These are phyloP conservation scores for Brachymystax lenok DNA, from an alignment of 2,797 vertebrate genomes.

Conservation along the genomic window DNA sequence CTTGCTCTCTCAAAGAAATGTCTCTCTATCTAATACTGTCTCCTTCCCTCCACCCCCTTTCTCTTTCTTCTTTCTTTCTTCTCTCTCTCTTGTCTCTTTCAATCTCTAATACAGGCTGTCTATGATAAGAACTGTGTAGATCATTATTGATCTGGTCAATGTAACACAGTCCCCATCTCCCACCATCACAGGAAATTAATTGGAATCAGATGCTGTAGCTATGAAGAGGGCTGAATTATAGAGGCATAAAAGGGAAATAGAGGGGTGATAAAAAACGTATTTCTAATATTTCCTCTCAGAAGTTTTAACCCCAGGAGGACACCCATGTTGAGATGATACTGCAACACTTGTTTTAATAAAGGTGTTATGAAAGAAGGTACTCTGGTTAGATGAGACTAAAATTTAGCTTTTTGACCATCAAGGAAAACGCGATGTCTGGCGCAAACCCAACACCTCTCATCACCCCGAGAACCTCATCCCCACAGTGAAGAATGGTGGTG, in stretches of 20 bases:
- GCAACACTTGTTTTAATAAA: background rate
- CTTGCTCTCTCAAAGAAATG: slow-evolving; percentile 44
- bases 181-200: slow-evolving; percentile 65
- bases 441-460: no score
- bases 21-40: slow-evolving; percentile 23
- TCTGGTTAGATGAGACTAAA: no score
- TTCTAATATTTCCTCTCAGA: slow-evolving; percentile 26
- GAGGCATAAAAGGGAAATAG: slow-evolving; percentile 34
- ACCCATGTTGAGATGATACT: slow-evolving; percentile 11
- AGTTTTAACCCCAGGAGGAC: slow-evolving; percentile 43
- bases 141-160: slow-evolving; percentile 74
- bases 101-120: slow-evolving; percentile 70
- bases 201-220: slow-evolving; percentile 60
- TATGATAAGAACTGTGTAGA: slow-evolving; percentile 48
- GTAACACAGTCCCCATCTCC: slow-evolving; percentile 67
- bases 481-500: no score
- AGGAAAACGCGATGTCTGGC: no score
- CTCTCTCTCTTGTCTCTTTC: slow-evolving; percentile 53
- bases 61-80: slow-evolving; percentile 4
- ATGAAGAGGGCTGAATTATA: slow-evolving; percentile 64
- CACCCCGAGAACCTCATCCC: no score
- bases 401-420: no score
- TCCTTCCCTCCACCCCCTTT: slow-evolving; percentile 26
- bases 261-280: slow-evolving; percentile 43
- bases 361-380: no score